phyloP scores from a whole-genome alignment of 2,113 vertebrate species.

The Carassius gibelio region DNA sequence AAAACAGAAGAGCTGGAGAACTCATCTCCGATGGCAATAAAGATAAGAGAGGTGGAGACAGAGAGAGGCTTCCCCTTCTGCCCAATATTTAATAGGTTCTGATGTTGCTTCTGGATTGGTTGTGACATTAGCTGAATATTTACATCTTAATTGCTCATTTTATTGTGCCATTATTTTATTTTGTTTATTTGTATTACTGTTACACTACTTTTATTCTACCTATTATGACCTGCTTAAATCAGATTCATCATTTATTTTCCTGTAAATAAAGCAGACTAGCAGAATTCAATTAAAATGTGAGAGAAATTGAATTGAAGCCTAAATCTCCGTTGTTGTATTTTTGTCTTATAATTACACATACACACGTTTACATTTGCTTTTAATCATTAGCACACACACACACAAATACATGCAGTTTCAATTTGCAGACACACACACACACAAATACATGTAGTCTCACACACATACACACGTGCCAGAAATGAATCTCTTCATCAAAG shows the following conservation, averaged over 20 bases:
- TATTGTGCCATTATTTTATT: background rate
- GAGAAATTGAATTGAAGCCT: background rate
- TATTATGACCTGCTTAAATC: background rate
- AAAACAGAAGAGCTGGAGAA: conserved; percentile 74
- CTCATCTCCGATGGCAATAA: conserved; percentile 77
- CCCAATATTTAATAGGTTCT: background rate
- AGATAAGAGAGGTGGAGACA: conserved; percentile 73
- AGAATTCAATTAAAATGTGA: background rate
- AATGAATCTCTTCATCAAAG: conserved; percentile 26
- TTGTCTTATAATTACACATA: background rate
- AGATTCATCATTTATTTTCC: background rate
- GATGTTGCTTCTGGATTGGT: background rate
- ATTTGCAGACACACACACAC: conserved; percentile 1
- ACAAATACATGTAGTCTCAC: background rate
- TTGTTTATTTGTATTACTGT: background rate
- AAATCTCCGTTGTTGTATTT: background rate
- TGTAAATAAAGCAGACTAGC: background rate
- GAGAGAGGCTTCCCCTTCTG: conserved; percentile 1
- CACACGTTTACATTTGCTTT: background rate
- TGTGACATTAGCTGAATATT: background rate
- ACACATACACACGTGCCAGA: conserved; percentile 8
- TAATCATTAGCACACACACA: background rate
- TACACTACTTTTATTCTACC: background rate
- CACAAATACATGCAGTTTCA: too few relatives aligned
- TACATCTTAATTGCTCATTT: background rate